Evolutionary conservation across 2,888 invertebrate genomes (phyloP), one percentile per base, ranked within the genome.

Genomic region (Ypsolopha scabrella): DNA sequence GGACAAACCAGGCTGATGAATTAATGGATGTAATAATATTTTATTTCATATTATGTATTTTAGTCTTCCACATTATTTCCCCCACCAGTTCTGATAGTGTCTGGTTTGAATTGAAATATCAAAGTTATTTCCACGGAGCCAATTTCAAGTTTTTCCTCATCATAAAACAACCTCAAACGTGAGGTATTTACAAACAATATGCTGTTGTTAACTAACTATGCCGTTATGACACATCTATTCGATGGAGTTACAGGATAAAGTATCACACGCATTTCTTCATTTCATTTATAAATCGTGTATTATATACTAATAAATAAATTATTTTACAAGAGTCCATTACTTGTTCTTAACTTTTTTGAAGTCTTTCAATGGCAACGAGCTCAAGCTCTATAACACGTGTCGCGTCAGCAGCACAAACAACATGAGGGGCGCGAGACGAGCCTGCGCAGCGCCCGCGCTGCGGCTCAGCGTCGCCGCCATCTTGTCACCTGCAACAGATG

Each of bases 381-480:
- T 1, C 8, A 1, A 1, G 13, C 37, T 33, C 9, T 44, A 11
- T 33, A n/a, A 46, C 33, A 7, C 38, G 43, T 6, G 50, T 24
- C 33, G 45, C 11, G 8, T 35, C 51, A 11, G 33, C 11, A 14
- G 24, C 46, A 41, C 49, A 47, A 44, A 52, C 54, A 47, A 46
- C 50, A 35, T 37, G 38, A 24, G 33, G 11, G 51, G 50, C 45
- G 49, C 51, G 53, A 50, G 35, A 52, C 54, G 52, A 14, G 24
- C 47, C 50, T 41, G 48, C 46, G 55, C 50, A 53, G 51, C n/a
- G 14, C 50, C 36, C 10, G 45, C 24, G 38, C 93, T 94, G 75
- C 94, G 90, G 73, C 94, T 91, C 64, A 94, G 90, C 67, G 95
- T 95, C 62, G 95, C 95, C 65, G 95, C 95, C 90, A 95, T 95